phyloP scores from a whole-genome alignment of 2,888 invertebrate species.

The Papilio protenor region DNA sequence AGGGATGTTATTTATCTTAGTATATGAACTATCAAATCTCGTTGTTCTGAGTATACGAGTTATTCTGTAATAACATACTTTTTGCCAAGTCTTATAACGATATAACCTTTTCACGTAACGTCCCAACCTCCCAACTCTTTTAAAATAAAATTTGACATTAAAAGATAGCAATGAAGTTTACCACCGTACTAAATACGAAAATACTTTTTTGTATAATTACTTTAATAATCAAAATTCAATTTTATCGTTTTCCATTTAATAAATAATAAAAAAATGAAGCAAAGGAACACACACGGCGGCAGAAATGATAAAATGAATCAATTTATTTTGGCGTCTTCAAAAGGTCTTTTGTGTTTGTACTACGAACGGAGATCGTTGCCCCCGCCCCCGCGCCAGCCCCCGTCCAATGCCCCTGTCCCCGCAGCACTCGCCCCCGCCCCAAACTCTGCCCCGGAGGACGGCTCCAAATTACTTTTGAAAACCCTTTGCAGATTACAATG shows the following conservation, averaged over 20 bases:
- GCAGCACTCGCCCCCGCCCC: not conserved
- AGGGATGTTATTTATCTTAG: not conserved
- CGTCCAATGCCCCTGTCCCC: not conserved
- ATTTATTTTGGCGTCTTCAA: constrained; percentile 19
- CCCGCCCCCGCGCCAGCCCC: not conserved
- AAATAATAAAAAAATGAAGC: not conserved
- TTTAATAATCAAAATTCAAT: not conserved
- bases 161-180: no score
- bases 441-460: not conserved
- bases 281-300: constrained; percentile 12
- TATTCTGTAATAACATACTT: not conserved
- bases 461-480: constrained; percentile 28
- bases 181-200: not conserved
- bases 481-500: constrained; percentile 27
- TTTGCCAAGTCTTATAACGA: not conserved
- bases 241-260: not conserved
- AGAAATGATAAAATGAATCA: constrained; percentile 22
- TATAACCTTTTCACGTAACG: not conserved
- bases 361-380: not conserved
- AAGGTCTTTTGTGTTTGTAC: constrained; percentile 14
- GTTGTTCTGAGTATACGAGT: not conserved
- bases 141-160: no score
- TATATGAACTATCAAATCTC: not conserved
- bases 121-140: no score
- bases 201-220: not conserved